Evolutionary conservation across 2,113 vertebrate genomes (phyloP).

Genomic region (Peromyscus californicus): DNA sequence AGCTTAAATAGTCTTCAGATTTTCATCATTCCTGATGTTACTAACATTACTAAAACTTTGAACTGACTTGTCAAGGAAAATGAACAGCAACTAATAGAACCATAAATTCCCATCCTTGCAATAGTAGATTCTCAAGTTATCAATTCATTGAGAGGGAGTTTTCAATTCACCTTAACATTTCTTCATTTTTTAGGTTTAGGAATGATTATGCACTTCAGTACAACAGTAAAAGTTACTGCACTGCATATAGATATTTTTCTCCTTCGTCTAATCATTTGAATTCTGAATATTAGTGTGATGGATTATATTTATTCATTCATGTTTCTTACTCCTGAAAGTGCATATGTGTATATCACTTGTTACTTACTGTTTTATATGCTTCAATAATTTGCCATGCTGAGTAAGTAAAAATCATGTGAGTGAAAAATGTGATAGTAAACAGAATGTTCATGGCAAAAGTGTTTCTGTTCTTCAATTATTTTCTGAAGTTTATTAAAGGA

Average conservation of each 20-base stretch:
- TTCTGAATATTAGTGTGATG: background rate
- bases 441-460: background rate
- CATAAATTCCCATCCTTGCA: accelerated
- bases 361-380: background rate
- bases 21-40: background rate
- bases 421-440: background rate
- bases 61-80: background rate
- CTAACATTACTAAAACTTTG: background rate
- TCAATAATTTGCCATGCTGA: background rate
- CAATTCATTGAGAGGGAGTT: background rate
- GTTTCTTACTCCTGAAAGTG: background rate
- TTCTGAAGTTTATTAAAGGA: background rate
- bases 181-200: background rate
- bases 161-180: background rate
- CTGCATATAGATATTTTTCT: background rate
- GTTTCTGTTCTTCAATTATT: accelerated
- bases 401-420: background rate
- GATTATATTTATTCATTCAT: background rate
- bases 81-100: background rate
- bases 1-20: background rate
- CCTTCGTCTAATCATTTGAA: background rate
- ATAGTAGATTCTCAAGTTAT: background rate
- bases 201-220: background rate
- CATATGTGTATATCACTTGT: accelerated
- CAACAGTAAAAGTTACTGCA: accelerated